Evolutionary conservation across 2,113 vertebrate species (phyloP), one percentile per base, ranked within the genome.

Genomic region (Chamaea fasciata): DNA sequence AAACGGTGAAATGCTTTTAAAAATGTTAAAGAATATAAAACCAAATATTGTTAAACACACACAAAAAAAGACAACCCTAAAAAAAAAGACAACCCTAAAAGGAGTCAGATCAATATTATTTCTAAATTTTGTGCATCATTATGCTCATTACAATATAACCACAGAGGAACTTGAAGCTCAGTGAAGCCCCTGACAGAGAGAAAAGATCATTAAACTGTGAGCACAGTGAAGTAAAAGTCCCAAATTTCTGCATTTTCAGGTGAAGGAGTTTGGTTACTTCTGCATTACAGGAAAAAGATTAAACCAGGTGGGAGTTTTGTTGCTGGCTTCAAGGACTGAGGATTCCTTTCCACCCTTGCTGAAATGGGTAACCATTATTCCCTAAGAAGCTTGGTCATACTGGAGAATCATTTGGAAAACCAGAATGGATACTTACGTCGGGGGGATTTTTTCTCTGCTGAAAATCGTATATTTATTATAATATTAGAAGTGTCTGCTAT

Each of bases 71-170:
- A 53, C 64, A 83, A 69, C 20, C 13, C 6, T 31, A 59, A 67
- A 47, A 73, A 55, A 64, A 81, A 69, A 27, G 30, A 53, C 64
- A 83, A 69, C 20, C 13, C 6, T 31, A 59, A 67, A 24, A 83
- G 15, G 6, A 86, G 23, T 7, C 41, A 75, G 44, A 56, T 68
- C 15, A 64, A 13, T 47, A 33, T n/a, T 18, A 27, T 7, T 35
- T 42, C 6, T 37, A 26, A 56, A 39, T 19, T 3, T 0, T 49
- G n/a, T 0, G 1, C 28, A 13, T 39, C 20, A 15, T 89, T 64
- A 26, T 14, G 21, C 8, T 30, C 7, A 0, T 52, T 59, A 15
- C 24, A 56, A 15, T 47, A 24, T n/a, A 5, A 41, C 44, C 44
- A 62, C 19, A 44, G 15, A 47, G 31, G 65, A 78, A 67, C 28